Base-by-base conservation (phyloP, 2,888 invertebrate genomes). In the Heliconius ethilla region DNA sequence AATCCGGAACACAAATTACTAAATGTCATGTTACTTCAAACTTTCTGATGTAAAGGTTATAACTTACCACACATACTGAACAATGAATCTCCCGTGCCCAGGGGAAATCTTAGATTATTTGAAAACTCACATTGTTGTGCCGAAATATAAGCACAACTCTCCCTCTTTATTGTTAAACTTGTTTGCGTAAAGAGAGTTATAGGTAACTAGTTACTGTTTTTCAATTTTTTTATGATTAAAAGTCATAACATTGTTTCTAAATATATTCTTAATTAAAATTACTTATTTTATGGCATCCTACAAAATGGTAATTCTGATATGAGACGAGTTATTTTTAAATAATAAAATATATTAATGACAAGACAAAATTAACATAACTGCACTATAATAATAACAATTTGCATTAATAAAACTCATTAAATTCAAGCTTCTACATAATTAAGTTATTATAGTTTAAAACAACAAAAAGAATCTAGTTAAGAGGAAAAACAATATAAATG, bases 71-170 rank as follows among this genome's bases (percentile, higher is more conserved):
- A 81, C 80, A 81, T 79, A 76, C 81, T 81, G 81, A 79, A 81
- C 82, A 82, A 84, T 82, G 82, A 83, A 82, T 83, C 84, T 80
- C 82, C 70, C 55, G 70, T 63, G 73, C 84, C 82, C 83, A n/a
- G 22, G 85, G 84, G 85, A 85, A 85, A 84, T 85, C 82, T 84
- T 80, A 81, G 80, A 82, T 82, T 83, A 83, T 84, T 85, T 83
- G 82, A 81, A 79, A 82, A 81, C 82, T 83, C 81, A 78, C 79
- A 76, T 79, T 79, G 81, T 80, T 81, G 76, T 78, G 79, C 81
- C 79, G 79, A 80, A 82, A 81, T 76, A 78, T 78, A 82, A 81
- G 79, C 78, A 76, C 75, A 76, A n/a, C 70, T 80, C 65, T 79
- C 79, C 77, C 79, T 81, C 77, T 78, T 75, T 75, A 76, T 76